phyloP scores from a whole-genome alignment of 2,888 invertebrate genomes.

The Xestia c-nigrum region DNA sequence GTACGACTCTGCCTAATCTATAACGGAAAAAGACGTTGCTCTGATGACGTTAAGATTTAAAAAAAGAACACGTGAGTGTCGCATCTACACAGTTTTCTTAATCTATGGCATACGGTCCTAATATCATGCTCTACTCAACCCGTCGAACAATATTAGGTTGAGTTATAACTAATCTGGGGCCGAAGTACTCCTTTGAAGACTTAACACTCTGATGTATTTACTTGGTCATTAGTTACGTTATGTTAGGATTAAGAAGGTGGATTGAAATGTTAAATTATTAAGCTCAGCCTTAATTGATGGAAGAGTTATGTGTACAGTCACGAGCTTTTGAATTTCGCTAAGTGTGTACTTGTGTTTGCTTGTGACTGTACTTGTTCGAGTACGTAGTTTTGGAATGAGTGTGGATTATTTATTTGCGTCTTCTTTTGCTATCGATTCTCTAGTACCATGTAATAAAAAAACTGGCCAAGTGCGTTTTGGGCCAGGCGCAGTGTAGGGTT shows the following conservation, averaged over 20 bases:
- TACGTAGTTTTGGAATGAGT: neutral
- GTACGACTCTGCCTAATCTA: neutral
- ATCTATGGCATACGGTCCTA: constrained; percentile 11
- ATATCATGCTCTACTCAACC: constrained; percentile 45
- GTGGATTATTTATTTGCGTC: neutral
- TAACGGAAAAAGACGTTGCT: neutral
- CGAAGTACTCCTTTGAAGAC: constrained; percentile 50
- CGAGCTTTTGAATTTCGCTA: neutral
- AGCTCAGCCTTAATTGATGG: constrained; percentile 24
- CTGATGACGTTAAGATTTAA: neutral
- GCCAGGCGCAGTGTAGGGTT: too few relatives aligned
- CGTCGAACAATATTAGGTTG: constrained; percentile 51
- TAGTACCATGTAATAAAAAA: neutral
- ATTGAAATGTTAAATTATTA: constrained; percentile 31
- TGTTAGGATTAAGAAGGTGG: constrained; percentile 42
- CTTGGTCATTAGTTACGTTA: constrained; percentile 53
- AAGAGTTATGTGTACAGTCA: neutral
- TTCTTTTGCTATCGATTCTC: neutral
- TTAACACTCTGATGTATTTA: constrained; percentile 36
- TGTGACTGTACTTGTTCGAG: neutral
- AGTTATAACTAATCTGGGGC: constrained; percentile 56
- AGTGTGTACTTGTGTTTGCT: neutral
- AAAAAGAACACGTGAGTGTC: neutral
- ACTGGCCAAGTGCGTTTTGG: too few relatives aligned
- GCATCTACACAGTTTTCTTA: neutral